These are phyloP conservation scores for Tragelaphus buxtoni DNA, from an alignment of 2,113 vertebrate species.

Conservation along the genomic window DNA sequence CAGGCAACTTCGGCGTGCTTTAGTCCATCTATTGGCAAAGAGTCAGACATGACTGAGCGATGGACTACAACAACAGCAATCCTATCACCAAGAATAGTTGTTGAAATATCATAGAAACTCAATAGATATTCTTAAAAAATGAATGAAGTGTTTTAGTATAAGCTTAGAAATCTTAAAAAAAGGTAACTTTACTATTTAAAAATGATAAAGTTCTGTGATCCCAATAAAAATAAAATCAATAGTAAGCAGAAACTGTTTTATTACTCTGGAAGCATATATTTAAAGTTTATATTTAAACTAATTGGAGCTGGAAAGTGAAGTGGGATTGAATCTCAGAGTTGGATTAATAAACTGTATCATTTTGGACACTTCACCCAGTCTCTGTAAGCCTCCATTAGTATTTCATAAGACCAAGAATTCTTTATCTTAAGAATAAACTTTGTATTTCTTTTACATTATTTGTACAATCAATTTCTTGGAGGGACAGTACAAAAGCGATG, in stretches of 20 bases:
- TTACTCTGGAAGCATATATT: neutral
- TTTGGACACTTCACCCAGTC: neutral
- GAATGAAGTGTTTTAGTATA: neutral
- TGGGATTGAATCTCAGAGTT: neutral
- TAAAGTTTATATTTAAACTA: neutral
- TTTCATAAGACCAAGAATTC: neutral
- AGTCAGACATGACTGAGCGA: accelerated
- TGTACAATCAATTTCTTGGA: neutral
- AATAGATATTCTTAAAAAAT: neutral
- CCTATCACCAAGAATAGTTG: neutral
- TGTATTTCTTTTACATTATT: neutral
- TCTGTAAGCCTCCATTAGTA: neutral
- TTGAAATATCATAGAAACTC: neutral
- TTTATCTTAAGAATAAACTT: neutral
- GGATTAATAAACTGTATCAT: neutral
- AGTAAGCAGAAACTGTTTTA: neutral
- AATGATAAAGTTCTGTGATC: neutral
- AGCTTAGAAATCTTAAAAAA: neutral
- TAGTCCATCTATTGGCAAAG: neutral
- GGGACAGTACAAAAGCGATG: neutral
- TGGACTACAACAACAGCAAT: neutral
- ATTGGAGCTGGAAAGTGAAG: neutral
- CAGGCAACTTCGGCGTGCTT: accelerated
- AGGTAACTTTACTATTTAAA: neutral
- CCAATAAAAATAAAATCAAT: neutral